Conservation (phyloP, 2,888 invertebrate genomes). For the Notodonta dromedarius region DNA sequence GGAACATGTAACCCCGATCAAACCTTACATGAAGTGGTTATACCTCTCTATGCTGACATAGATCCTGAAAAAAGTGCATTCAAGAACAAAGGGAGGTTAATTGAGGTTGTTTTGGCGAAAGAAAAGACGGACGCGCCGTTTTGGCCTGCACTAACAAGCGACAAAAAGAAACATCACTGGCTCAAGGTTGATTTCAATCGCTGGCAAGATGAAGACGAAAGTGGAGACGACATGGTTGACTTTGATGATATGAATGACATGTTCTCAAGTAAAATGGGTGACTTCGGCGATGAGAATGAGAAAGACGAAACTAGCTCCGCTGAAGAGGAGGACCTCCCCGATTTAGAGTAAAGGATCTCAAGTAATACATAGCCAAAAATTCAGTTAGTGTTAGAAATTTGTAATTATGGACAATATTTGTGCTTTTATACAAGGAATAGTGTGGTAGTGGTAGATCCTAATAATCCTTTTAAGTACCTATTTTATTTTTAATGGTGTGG, state of each 20-base stretch:
- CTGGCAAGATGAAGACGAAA: slow-evolving; percentile 98
- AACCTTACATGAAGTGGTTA: slow-evolving; percentile 93
- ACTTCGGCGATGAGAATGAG: slow-evolving; percentile 65
- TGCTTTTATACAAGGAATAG: slow-evolving; percentile 54
- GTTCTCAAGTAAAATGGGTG: slow-evolving; percentile 64
- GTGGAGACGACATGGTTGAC: slow-evolving; percentile 93
- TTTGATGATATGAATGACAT: slow-evolving; percentile 65
- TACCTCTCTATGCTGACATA: slow-evolving; percentile 93
- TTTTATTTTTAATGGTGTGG: slow-evolving; percentile 6
- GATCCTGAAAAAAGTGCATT: slow-evolving; percentile 90
- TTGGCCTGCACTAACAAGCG: slow-evolving; percentile 94
- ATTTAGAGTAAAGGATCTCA: slow-evolving; percentile 81
- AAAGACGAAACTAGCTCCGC: slow-evolving; percentile 88
- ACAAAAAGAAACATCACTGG: slow-evolving; percentile 96
- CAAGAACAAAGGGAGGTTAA: slow-evolving; percentile 88
- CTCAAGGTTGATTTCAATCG: slow-evolving; percentile 98
- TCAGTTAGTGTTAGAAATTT: slow-evolving; percentile 40
- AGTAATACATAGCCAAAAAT: slow-evolving; percentile 46
- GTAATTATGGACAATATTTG: slow-evolving; percentile 50
- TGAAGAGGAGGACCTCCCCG: slow-evolving; percentile 89
- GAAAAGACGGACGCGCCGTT: slow-evolving; percentile 87
- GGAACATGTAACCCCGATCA: slow-evolving; percentile 93
- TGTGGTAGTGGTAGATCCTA: slow-evolving; percentile 26
- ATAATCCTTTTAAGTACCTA: neutral
- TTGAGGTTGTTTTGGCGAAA: slow-evolving; percentile 89